These are phyloP conservation scores for Rhea pennata DNA, from an alignment of 2,113 vertebrate genomes.

Conservation along the genomic window DNA sequence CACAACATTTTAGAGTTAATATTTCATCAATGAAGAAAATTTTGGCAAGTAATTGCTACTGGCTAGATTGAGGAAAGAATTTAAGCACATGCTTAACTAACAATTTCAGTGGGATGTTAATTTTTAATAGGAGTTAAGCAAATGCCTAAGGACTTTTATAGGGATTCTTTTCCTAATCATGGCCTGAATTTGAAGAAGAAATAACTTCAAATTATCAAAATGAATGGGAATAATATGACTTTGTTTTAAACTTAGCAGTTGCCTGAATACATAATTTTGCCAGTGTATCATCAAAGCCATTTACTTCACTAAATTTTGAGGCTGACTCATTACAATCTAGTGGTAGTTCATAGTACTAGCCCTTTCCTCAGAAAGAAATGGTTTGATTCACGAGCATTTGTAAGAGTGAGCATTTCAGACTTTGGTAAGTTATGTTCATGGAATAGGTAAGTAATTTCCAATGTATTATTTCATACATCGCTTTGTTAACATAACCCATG, in stretches of 20 bases:
- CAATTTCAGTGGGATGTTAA: not conserved
- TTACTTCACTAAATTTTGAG: not conserved
- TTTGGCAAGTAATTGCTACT: not conserved
- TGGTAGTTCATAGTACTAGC: not conserved
- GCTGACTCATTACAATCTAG: not conserved
- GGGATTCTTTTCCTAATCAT: not conserved
- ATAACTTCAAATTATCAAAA: not conserved
- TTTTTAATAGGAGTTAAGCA: conserved; percentile 37
- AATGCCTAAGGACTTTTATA: not conserved
- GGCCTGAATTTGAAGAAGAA: conserved; percentile 23
- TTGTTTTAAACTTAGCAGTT: not conserved
- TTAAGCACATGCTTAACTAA: not conserved
- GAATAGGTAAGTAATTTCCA: conserved; percentile 72
- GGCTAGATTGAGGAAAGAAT: not conserved
- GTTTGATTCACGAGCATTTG: not conserved
- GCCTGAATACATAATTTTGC: not conserved
- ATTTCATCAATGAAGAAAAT: conserved; percentile 22
- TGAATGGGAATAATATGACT: not conserved
- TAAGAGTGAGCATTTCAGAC: conserved; percentile 72
- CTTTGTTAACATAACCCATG: conserved; percentile 73
- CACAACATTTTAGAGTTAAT: conserved; percentile 14
- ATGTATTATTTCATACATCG: conserved; percentile 73
- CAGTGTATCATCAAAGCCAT: not conserved
- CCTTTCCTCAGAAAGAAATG: conserved; percentile 6
- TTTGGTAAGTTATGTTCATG: conserved; percentile 72